These are phyloP conservation scores for Dicyrtomina minuta DNA, from an alignment of 2,888 invertebrate species.

Conservation along the genomic window DNA sequence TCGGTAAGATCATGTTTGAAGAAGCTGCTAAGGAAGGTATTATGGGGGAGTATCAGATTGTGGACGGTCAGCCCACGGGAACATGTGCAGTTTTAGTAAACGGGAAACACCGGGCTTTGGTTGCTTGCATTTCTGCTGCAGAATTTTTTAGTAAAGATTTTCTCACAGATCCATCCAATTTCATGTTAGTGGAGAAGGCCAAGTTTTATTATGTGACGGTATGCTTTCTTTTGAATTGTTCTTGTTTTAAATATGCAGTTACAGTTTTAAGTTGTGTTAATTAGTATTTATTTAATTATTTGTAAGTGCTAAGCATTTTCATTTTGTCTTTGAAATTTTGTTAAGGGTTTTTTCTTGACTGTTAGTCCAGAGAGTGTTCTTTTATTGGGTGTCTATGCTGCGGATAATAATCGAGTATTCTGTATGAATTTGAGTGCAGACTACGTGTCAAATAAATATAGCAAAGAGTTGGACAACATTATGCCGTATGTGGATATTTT, in stretches of 20 bases:
- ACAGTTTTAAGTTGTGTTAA: no score
- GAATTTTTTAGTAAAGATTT: constrained; percentile 88
- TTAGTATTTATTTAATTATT: no score
- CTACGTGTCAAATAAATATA: no score
- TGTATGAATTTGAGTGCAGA: constrained; percentile 91
- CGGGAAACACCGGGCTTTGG: constrained; percentile 82
- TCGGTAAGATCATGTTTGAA: constrained; percentile 77
- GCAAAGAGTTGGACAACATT: no score
- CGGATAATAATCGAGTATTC: constrained; percentile 71
- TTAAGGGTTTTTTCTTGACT: constrained; percentile 96
- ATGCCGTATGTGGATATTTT: no score
- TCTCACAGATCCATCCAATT: constrained; percentile 72
- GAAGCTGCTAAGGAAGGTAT: constrained; percentile 81
- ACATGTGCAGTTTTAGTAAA: constrained; percentile 96
- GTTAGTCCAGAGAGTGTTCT: constrained; percentile 86
- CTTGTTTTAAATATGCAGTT: no score
- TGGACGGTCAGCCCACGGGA: constrained; percentile 70
- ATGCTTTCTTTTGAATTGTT: no score
- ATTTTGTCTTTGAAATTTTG: no score
- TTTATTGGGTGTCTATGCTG: constrained; percentile 78
- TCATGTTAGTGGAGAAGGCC: constrained; percentile 73
- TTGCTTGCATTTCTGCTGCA: constrained; percentile 96
- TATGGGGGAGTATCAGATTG: constrained; percentile 82
- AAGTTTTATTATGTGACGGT: constrained; percentile 87
- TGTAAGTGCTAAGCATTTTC: no score